Percentiles rank a stretch among this genome's conserved stretches.
Evolutionary conservation across 1,140 invertebrate genomes (phyloP).

Genomic region (Drosophila mojavensis): DNA sequence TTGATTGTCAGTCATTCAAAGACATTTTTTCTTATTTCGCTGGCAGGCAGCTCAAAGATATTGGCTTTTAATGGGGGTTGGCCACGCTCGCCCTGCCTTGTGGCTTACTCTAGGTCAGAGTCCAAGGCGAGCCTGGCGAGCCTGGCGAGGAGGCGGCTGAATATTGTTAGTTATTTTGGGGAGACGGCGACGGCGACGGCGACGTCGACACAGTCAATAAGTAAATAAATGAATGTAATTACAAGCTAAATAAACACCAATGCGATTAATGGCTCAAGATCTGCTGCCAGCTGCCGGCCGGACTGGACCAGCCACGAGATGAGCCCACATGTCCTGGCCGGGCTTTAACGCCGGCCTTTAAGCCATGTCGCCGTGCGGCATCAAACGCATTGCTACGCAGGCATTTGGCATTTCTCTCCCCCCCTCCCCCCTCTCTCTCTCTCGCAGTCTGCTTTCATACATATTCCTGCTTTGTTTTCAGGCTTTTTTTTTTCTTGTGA

Average conservation of each 20-base stretch:
- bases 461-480: constrained; percentile 12
- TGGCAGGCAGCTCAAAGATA: constrained; percentile 63
- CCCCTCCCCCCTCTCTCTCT: too few species aligned
- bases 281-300: neutral
- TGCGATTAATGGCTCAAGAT: constrained; percentile 77
- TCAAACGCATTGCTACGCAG: constrained; percentile 36
- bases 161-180: constrained; percentile 73
- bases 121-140: neutral
- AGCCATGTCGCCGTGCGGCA: constrained; percentile 11
- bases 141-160: constrained; percentile 8
- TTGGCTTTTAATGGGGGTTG: constrained; percentile 82
- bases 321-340: neutral
- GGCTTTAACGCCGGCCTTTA: constrained; percentile 28
- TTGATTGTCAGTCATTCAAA: constrained; percentile 84
- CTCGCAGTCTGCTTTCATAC: neutral
- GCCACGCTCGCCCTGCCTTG: constrained; percentile 31
- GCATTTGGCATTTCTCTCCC: constrained; percentile 6
- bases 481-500: neutral
- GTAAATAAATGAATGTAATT: constrained; percentile 84
- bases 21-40: constrained; percentile 82
- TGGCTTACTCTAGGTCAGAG: constrained; percentile 68
- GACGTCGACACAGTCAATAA: constrained; percentile 80
- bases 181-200: constrained; percentile 28
- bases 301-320: too few species aligned
- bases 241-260: constrained; percentile 84